Percentiles rank a stretch among this genome's conserved stretches.
These are phyloP conservation scores for Meloidogyne floridensis DNA, from an alignment of 1,140 invertebrate genomes.

Conservation along the genomic window DNA sequence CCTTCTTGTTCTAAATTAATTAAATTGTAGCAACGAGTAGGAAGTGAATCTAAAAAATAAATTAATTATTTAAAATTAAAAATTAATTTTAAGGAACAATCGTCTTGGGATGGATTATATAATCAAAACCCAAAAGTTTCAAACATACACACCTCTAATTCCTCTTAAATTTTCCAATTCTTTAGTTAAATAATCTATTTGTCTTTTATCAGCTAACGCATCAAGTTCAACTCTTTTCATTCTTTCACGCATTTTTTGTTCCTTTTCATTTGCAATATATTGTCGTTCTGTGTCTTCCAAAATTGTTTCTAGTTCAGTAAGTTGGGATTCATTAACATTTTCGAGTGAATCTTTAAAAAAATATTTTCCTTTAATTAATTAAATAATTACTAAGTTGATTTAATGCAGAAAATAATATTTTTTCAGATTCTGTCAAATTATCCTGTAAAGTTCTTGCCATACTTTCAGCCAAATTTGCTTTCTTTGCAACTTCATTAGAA, in stretches of 20 bases:
- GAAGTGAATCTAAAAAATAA: conserved; percentile 49
- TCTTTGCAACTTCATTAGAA: conserved; percentile 47
- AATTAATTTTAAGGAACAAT: too few species aligned
- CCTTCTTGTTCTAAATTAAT: conserved; percentile 63
- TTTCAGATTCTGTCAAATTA: conserved; percentile 43
- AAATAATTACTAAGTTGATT: conserved; percentile 44
- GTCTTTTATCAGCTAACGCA: conserved; percentile 28
- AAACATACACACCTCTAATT: conserved; percentile 32
- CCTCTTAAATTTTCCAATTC: conserved; percentile 55
- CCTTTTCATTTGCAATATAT: conserved; percentile 44
- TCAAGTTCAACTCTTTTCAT: conserved; percentile 44
- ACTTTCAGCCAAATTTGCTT: conserved; percentile 46
- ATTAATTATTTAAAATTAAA: not conserved
- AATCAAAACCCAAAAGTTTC: too few species aligned
- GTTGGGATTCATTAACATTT: conserved; percentile 60
- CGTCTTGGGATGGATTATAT: too few species aligned
- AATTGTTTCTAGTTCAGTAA: conserved; percentile 55
- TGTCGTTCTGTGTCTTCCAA: conserved; percentile 53
- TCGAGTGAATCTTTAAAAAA: conserved; percentile 62
- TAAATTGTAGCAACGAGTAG: conserved; percentile 58
- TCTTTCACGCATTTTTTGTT: conserved; percentile 45
- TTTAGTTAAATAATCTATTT: conserved; percentile 45
- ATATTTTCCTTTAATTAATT: not conserved
- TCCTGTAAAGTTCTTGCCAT: conserved; percentile 48
- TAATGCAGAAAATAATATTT: conserved; percentile 38